phyloP scores from a whole-genome alignment of 2,797 vertebrate genomes.

The Fistularia commersonii region DNA sequence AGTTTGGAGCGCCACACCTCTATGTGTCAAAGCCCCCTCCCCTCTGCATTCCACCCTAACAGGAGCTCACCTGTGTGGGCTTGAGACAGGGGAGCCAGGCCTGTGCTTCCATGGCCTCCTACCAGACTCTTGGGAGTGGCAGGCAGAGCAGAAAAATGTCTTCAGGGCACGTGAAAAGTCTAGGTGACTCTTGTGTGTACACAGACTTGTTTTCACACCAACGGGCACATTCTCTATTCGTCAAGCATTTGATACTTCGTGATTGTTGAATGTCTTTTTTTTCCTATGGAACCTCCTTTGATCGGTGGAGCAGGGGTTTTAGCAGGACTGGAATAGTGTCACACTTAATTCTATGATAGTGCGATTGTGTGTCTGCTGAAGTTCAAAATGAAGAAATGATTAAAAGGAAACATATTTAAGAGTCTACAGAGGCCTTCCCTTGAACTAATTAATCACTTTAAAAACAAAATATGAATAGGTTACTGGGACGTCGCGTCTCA shows the following conservation, averaged over 20 bases:
- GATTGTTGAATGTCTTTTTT: conserved; percentile 12
- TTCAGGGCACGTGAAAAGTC: conserved; percentile 51
- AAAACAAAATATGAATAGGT: too few relatives aligned
- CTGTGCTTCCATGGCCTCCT: conserved; percentile 48
- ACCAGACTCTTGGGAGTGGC: conserved; percentile 65
- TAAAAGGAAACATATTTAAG: too few relatives aligned
- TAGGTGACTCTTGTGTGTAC: conserved; percentile 47
- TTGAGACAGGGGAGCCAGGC: conserved; percentile 59
- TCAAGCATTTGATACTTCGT: conserved; percentile 21
- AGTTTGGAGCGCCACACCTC: conserved; percentile 56
- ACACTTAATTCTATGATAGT: too few relatives aligned
- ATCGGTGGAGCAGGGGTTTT: neutral
- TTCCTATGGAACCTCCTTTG: neutral
- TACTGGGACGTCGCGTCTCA: too few relatives aligned
- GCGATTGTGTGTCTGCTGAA: too few relatives aligned
- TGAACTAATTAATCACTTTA: too few relatives aligned
- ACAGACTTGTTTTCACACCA: conserved; percentile 27
- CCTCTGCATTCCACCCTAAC: conserved; percentile 68
- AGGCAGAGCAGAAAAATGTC: conserved; percentile 47
- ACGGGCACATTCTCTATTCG: conserved; percentile 28
- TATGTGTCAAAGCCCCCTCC: conserved; percentile 35
- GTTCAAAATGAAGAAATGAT: too few relatives aligned
- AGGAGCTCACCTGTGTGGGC: conserved; percentile 82
- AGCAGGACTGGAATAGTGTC: too few relatives aligned
- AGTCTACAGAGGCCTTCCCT: too few relatives aligned